phyloP scores from a whole-genome alignment of 1,140 invertebrate species.

The Drusus annulatus region DNA sequence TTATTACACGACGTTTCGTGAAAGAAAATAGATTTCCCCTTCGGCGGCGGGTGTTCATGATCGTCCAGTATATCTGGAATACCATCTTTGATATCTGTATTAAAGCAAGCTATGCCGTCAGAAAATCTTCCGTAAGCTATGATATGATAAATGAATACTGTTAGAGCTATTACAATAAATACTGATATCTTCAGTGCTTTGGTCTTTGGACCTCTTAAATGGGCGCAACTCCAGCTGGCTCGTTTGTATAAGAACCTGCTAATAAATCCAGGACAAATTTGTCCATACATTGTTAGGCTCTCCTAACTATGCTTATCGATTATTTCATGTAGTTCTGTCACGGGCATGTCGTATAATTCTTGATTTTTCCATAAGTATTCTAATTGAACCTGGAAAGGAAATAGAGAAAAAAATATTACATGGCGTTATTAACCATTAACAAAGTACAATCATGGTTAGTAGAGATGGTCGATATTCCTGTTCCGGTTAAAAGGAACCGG shows the following conservation, averaged over 20 bases:
- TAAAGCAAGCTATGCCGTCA: slow-evolving; percentile 50
- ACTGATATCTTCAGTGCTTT: slow-evolving; percentile 20
- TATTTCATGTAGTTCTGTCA: no score
- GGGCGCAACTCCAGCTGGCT: not conserved
- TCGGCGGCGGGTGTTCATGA: slow-evolving; percentile 39
- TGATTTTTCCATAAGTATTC: no score
- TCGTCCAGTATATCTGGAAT: slow-evolving; percentile 53
- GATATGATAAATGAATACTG: slow-evolving; percentile 23
- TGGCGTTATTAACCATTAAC: no score
- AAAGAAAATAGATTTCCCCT: slow-evolving; percentile 71
- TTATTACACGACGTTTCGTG: slow-evolving; percentile 72
- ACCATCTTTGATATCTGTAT: slow-evolving; percentile 37
- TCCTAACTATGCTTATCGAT: no score
- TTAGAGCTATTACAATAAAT: not conserved
- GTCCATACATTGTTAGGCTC: not conserved
- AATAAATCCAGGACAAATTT: not conserved
- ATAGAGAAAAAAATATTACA: no score
- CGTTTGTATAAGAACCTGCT: slow-evolving; percentile 8
- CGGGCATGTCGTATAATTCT: no score
- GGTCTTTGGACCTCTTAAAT: not conserved
- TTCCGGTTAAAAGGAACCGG: no score
- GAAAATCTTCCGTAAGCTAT: slow-evolving; percentile 2
- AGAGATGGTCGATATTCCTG: no score
- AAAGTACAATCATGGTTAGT: no score
- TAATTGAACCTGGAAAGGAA: no score